A percentile compares a stretch with the other conserved stretches of the same genome.
These are phyloP conservation scores for Drosophila kokeensis DNA, from an alignment of 2,888 invertebrate species.

Conservation along the genomic window DNA sequence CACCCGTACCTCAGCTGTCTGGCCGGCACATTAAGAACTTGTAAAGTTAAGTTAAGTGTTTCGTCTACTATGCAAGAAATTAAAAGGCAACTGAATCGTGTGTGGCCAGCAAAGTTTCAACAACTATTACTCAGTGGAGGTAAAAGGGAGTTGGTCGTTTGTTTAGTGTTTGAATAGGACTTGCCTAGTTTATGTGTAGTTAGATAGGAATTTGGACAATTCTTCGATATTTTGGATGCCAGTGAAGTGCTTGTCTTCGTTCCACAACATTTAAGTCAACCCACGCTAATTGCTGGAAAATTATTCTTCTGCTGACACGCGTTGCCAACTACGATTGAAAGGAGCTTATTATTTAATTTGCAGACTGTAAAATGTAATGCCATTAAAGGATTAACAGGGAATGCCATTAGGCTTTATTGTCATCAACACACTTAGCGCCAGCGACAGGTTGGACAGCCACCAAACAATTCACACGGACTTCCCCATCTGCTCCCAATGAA, in stretches of 20 bases:
- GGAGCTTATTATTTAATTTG: constrained; percentile 72
- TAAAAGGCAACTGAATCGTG: constrained; percentile 61
- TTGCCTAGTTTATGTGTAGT: background rate
- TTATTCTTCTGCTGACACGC: constrained; percentile 8
- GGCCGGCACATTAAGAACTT: constrained; percentile 77
- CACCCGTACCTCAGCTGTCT: constrained; percentile 56
- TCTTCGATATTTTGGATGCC: background rate
- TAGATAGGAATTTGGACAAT: background rate
- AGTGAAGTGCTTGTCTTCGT: background rate
- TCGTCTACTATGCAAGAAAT: constrained; percentile 72
- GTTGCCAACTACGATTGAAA: constrained; percentile 40
- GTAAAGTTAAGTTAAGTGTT: constrained; percentile 79
- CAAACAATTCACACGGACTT: constrained; percentile 13
- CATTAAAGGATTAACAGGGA: constrained; percentile 75
- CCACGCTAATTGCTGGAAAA: constrained; percentile 28
- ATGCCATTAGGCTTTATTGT: constrained; percentile 73
- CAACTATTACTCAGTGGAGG: constrained; percentile 21
- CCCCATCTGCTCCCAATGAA: background rate
- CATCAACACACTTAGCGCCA: constrained; percentile 29
- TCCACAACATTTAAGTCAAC: constrained; percentile 23
- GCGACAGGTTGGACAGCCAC: constrained; percentile 22
- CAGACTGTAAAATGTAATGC: constrained; percentile 75
- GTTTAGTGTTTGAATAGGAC: background rate
- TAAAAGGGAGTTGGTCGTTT: background rate
- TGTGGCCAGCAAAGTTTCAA: constrained; percentile 60